A percentile compares a stretch with the other conserved stretches of the same genome.
phyloP scores from a whole-genome alignment of 1,140 invertebrate species.

The Eumeta japonica region DNA sequence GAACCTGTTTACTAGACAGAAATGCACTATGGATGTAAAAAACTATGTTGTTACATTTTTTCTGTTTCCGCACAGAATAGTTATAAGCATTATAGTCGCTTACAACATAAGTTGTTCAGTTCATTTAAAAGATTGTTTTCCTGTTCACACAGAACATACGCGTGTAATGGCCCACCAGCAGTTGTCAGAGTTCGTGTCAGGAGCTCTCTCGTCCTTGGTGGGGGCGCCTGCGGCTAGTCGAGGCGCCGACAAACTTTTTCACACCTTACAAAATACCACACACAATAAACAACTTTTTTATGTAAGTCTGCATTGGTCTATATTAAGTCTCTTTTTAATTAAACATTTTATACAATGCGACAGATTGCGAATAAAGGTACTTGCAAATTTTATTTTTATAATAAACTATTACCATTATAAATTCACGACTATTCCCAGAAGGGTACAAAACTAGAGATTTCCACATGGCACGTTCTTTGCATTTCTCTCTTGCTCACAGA shows the following conservation, averaged over 20 bases:
- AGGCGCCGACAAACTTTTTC: conserved; percentile 84
- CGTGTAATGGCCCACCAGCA: conserved; percentile 64
- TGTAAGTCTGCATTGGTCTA: conserved; percentile 64
- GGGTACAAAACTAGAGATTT: no score
- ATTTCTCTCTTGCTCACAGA: no score
- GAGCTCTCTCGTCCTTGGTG: conserved; percentile 78
- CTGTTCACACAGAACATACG: conserved; percentile 49
- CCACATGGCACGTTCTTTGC: not conserved
- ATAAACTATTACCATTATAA: no score
- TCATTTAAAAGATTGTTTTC: conserved; percentile 2
- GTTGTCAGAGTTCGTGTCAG: conserved; percentile 73
- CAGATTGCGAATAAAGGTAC: conserved; percentile 70
- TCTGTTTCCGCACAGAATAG: no score
- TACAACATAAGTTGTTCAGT: conserved; percentile 1
- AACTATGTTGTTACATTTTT: no score
- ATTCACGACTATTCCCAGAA: no score
- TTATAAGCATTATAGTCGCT: no score
- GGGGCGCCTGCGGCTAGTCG: conserved; percentile 80
- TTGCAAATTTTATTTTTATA: no score
- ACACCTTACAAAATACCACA: conserved; percentile 79
- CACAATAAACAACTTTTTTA: conserved; percentile 92
- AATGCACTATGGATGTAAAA: no score
- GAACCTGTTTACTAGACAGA: not conserved
- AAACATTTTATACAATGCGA: conserved; percentile 56
- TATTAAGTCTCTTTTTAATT: conserved; percentile 8